These are phyloP conservation scores for Ips nitidus DNA, from an alignment of 1,140 invertebrate genomes.

Conservation along the genomic window DNA sequence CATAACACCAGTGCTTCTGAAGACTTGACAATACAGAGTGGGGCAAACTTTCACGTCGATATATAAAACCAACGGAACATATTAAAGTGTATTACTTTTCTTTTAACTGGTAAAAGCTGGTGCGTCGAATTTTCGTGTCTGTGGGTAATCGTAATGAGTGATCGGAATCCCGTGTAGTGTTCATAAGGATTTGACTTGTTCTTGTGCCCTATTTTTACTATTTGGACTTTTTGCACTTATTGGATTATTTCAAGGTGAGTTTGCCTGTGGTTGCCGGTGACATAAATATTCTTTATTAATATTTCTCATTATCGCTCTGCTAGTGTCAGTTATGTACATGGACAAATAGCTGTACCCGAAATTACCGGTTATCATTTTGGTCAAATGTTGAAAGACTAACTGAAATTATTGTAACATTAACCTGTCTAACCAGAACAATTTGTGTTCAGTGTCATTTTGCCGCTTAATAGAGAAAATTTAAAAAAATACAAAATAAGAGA, in stretches of 20 bases:
- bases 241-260: slow-evolving; percentile 29
- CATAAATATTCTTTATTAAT: slow-evolving; percentile 4
- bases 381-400: slow-evolving; percentile 13
- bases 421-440: no score
- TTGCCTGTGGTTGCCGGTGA: background rate
- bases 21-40: slow-evolving; percentile 36
- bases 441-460: background rate
- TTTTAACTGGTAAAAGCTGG: slow-evolving; percentile 30
- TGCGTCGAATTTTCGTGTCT: slow-evolving; percentile 37
- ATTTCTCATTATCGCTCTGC: slow-evolving; percentile 15
- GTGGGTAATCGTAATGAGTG: slow-evolving; percentile 28
- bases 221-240: slow-evolving; percentile 25
- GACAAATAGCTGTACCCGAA: slow-evolving; percentile 11
- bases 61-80: slow-evolving; percentile 51
- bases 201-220: slow-evolving; percentile 25
- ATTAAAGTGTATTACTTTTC: slow-evolving; percentile 50
- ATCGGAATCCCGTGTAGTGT: slow-evolving; percentile 36
- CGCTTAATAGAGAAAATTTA: background rate
- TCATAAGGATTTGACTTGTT: slow-evolving; percentile 30
- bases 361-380: slow-evolving; percentile 8
- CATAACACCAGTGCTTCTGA: slow-evolving; percentile 30
- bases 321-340: slow-evolving; percentile 20
- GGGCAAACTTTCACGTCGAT: slow-evolving; percentile 51
- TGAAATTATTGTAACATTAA: slow-evolving; percentile 12
- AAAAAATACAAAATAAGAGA: background rate